A percentile compares a stretch with the other conserved stretches of the same genome.
Conservation (phyloP, 92 coral and sea anemone genomes). For the Phenganax stokvisi region DNA sequence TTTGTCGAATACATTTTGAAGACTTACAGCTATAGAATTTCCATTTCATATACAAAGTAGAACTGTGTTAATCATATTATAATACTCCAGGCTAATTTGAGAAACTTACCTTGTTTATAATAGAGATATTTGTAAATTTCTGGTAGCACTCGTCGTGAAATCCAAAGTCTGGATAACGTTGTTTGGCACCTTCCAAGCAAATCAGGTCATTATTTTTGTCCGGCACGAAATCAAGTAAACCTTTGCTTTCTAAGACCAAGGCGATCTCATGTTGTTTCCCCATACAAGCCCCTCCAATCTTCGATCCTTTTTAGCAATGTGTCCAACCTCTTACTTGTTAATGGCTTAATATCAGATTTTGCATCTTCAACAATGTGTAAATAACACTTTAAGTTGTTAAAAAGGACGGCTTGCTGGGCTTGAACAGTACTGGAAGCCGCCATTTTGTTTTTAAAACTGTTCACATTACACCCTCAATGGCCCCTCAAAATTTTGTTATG, state of each 20-base stretch:
- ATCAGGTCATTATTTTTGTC: neutral
- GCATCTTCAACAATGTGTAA: slow-evolving; percentile 17
- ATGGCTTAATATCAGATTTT: slow-evolving; percentile 17
- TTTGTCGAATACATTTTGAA: neutral
- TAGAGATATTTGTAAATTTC: slow-evolving; percentile 18
- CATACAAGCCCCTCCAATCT: slow-evolving; percentile 20
- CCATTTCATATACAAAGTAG: too few relatives aligned
- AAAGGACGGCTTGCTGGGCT: neutral
- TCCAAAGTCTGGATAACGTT: slow-evolving; percentile 8
- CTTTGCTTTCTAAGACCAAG: neutral
- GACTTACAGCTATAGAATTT: neutral
- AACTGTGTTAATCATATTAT: too few relatives aligned
- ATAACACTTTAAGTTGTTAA: slow-evolving; percentile 1
- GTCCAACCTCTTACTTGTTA: slow-evolving; percentile 14
- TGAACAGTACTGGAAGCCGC: neutral
- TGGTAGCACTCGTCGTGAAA: slow-evolving; percentile 9
- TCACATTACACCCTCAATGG: neutral
- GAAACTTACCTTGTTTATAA: slow-evolving; percentile 13
- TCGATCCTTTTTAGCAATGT: neutral
- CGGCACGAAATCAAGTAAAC: neutral
- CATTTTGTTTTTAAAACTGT: neutral
- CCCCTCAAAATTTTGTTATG: neutral
- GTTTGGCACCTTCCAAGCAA: slow-evolving; percentile 15
- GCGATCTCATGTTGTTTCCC: slow-evolving; percentile 21
- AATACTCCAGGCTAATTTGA: neutral